A percentile compares a stretch with the other conserved stretches of the same genome.
phyloP scores from a whole-genome alignment of 2,797 vertebrate species.

The Cacajao melanocephalus region DNA sequence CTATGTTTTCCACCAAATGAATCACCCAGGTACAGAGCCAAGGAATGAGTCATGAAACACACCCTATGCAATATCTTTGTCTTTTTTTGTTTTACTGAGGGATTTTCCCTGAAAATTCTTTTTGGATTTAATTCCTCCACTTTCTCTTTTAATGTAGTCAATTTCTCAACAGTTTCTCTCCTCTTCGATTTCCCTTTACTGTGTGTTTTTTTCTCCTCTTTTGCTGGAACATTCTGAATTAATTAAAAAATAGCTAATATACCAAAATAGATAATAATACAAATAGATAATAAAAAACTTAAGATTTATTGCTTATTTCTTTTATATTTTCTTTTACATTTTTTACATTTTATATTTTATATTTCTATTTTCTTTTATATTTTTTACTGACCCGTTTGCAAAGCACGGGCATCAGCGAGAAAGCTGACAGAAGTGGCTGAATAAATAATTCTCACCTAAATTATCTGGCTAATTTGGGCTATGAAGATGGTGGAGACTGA shows the following conservation, averaged over 20 bases:
- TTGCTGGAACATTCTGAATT: not conserved
- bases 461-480: slow-evolving; percentile 1
- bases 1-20: slow-evolving; percentile 61
- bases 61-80: not conserved
- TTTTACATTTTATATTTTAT: too few species aligned
- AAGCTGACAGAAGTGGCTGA: not conserved
- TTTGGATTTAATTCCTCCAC: slow-evolving; percentile 16
- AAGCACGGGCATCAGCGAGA: not conserved
- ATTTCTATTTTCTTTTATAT: not conserved
- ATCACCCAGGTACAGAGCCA: slow-evolving; percentile 53
- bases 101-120: slow-evolving; percentile 54
- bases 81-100: not conserved
- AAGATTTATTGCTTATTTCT: not conserved
- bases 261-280: not conserved
- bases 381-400: not conserved
- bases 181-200: slow-evolving; percentile 15
- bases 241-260: not conserved
- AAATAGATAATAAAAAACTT: slow-evolving; percentile 11
- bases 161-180: slow-evolving; percentile 10
- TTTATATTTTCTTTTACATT: not conserved
- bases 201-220: not conserved
- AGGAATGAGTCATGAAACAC: slow-evolving; percentile 39
- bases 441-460: slow-evolving; percentile 19
- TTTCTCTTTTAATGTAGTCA: not conserved
- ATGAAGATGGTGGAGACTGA: not conserved